These are phyloP conservation scores for Mya arenaria DNA, from an alignment of 1,140 invertebrate genomes.

Conservation along the genomic window DNA sequence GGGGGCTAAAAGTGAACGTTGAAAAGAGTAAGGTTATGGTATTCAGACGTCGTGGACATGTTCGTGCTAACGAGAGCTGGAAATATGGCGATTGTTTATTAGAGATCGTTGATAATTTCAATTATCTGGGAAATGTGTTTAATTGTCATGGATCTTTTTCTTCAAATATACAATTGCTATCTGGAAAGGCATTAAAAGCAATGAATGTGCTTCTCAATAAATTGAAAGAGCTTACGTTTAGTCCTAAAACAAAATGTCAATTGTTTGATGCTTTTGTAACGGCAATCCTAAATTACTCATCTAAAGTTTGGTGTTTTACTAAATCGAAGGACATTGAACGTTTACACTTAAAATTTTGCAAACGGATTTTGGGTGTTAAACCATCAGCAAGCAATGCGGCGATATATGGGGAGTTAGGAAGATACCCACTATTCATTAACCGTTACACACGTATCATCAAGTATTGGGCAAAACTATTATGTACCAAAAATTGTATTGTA, in stretches of 20 bases:
- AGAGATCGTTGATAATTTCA: neutral
- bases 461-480: constrained; percentile 38
- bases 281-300: neutral
- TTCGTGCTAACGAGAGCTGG: neutral
- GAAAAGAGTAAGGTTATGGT: neutral
- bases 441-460: constrained; percentile 32
- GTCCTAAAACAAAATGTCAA: neutral
- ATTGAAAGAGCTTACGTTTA: neutral
- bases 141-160: neutral
- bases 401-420: neutral
- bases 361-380: constrained; percentile 11
- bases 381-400: neutral
- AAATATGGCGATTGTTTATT: neutral
- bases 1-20: constrained; percentile 13
- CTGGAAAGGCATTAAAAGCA: neutral
- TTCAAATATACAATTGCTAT: neutral
- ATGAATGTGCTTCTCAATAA: neutral
- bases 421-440: constrained; percentile 8
- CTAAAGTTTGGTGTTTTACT: neutral
- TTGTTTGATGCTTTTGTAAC: neutral
- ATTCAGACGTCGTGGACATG: neutral
- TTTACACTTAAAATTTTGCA: neutral
- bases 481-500: constrained; percentile 9
- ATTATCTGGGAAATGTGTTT: constrained; percentile 2
- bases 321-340: neutral